Base-by-base conservation (phyloP, 2,888 invertebrate species). In the Eupeodes latifasciatus region DNA sequence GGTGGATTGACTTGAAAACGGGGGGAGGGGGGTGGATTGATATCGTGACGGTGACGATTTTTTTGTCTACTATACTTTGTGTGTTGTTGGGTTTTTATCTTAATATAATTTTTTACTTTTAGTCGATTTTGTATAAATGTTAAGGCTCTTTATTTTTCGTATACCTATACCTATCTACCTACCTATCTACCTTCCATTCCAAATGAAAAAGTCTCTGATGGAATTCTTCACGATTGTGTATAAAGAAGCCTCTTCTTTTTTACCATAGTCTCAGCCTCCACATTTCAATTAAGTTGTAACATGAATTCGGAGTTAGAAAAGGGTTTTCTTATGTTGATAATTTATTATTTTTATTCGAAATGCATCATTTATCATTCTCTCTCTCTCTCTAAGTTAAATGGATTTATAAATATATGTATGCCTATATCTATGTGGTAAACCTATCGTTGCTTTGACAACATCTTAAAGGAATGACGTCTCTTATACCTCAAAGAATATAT, bases 201-300 rank as follows among this genome's bases (percentile, higher is more conserved):
- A n/a, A 14, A 59, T 69, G 81, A 84, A 64, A 67, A 75, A 55
- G 78, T 66, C 81, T 78, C 9, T 40, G 40, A 51, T 75, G 88
- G 78, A 75, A 75, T 88, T 81, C 66, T 83, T 88, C 75, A 81
- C 78, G 88, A 84, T 78, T 85, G 61, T 81, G 77, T 77, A 77
- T 71, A 72, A 27, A 27, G 27, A 27, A 27, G 27, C 27, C 27
- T 27, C 27, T 27, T 27, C 27, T 27, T 77, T 71, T 44, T 75
- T 40, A 40, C 40, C 9, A 62, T 62, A 36, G 12, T 66, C 36
- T 66, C 81, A 27, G 77, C 80, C 72, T 74, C 84, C 64, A 64
- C 69, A 79, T 91, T 92, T 92, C 92, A 92, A 93, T 92, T 93
- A 92, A 92, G 92, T 92, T 93, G 93, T 92, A 88, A 91, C 91